These are phyloP conservation scores for Arbacia lixula DNA, from an alignment of 53 echinoderm and acorn worm genomes.

Conservation along the genomic window DNA sequence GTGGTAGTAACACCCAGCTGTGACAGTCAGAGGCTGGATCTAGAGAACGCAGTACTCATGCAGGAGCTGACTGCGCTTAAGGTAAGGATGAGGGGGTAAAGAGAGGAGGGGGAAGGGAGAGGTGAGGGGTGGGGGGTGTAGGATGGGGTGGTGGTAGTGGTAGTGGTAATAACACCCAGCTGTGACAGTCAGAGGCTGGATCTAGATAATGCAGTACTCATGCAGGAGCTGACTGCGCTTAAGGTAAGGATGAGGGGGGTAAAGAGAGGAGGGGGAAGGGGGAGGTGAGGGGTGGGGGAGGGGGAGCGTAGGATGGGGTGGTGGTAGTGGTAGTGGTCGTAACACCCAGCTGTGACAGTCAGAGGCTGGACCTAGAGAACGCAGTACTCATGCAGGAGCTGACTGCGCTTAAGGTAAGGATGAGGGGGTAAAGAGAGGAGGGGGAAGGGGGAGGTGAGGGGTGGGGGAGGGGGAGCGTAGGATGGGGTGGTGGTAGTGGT, in stretches of 20 bases:
- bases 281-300: too few species aligned
- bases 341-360: slow-evolving; percentile 70
- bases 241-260: too few species aligned
- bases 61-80: background rate
- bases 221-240: too few species aligned
- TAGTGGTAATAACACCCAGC: slow-evolving; percentile 51
- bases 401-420: slow-evolving; percentile 78
- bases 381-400: slow-evolving; percentile 96
- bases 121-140: too few species aligned
- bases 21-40: too few species aligned
- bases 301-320: too few species aligned
- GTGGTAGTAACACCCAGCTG: too few species aligned
- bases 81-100: background rate
- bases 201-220: too few species aligned
- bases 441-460: background rate
- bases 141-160: background rate
- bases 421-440: background rate
- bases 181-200: too few species aligned
- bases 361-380: slow-evolving; percentile 88
- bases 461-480: background rate
- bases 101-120: background rate
- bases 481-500: too few species aligned
- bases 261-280: too few species aligned
- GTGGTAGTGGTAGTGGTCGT: slow-evolving; percentile 25
- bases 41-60: background rate